phyloP scores from a whole-genome alignment of 2,113 vertebrate genomes.

The Poecilia latipinna region DNA sequence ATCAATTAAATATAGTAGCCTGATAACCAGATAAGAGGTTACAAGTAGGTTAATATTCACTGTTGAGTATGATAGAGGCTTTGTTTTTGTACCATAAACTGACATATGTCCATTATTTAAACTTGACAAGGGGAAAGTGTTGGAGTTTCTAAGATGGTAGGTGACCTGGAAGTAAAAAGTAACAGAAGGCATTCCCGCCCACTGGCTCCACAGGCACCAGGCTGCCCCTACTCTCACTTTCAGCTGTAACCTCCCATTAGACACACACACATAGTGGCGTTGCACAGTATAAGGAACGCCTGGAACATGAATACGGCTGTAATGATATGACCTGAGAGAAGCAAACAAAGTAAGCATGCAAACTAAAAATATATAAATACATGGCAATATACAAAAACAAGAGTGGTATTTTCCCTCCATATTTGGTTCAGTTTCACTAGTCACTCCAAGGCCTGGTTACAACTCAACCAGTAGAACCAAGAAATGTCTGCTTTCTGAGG shows the following conservation, averaged over 20 bases:
- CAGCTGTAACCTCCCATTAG: slow-evolving; percentile 39
- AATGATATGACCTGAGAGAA: neutral
- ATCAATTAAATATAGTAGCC: slow-evolving; percentile 2
- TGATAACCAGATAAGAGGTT: neutral
- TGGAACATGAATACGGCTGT: neutral
- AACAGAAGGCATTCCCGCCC: slow-evolving; percentile 75
- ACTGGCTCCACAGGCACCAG: slow-evolving; percentile 58
- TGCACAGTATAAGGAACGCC: neutral
- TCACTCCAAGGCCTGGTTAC: too few relatives aligned
- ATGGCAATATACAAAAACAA: too few relatives aligned
- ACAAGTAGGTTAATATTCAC: neutral
- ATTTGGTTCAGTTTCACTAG: too few relatives aligned
- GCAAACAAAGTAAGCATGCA: neutral
- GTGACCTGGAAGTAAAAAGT: slow-evolving; percentile 80
- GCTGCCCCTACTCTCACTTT: slow-evolving; percentile 48
- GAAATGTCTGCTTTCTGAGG: too few relatives aligned
- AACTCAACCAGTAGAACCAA: too few relatives aligned
- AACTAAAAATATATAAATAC: neutral
- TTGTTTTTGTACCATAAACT: neutral
- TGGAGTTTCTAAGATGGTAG: slow-evolving; percentile 51
- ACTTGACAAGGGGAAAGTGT: slow-evolving; percentile 5
- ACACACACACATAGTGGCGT: neutral
- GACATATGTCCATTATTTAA: slow-evolving; percentile 13
- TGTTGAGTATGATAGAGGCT: neutral
- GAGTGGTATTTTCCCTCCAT: too few relatives aligned